Conservation (phyloP, 2,113 vertebrate species). For the Grantiella picta region DNA sequence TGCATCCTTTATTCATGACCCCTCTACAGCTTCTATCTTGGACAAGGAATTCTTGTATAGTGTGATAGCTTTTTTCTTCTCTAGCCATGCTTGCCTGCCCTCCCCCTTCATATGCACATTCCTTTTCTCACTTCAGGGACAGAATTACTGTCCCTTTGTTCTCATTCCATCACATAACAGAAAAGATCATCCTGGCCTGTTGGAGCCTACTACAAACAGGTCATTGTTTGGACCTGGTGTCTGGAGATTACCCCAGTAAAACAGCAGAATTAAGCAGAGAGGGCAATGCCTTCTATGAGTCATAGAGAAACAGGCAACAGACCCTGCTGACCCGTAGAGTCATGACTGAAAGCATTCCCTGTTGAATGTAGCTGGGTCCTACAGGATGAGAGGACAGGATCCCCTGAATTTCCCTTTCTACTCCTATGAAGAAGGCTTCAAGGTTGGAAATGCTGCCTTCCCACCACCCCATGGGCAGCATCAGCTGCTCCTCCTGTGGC, state of each 20-base stretch:
- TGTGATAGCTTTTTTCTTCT: neutral
- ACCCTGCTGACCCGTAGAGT: neutral
- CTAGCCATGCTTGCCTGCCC: neutral
- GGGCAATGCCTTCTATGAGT: neutral
- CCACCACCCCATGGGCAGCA: accelerated
- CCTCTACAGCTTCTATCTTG: neutral
- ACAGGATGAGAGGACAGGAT: neutral
- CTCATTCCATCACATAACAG: neutral
- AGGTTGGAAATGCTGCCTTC: neutral
- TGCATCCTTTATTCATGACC: neutral
- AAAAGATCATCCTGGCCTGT: neutral
- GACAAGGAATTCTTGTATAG: neutral
- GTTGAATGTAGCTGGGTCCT: neutral
- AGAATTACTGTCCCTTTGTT: neutral
- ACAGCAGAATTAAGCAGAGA: neutral
- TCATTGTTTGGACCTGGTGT: neutral
- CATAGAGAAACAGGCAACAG: neutral
- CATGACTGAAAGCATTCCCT: neutral
- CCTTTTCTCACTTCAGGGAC: neutral
- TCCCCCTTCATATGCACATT: neutral
- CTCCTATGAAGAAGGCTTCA: neutral
- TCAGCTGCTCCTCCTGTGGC: neutral
- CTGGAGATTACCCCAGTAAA: neutral
- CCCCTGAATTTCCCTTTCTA: neutral
- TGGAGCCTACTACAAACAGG: neutral